Base-by-base conservation (phyloP, 2,888 invertebrate species). In the Timandra comae region DNA sequence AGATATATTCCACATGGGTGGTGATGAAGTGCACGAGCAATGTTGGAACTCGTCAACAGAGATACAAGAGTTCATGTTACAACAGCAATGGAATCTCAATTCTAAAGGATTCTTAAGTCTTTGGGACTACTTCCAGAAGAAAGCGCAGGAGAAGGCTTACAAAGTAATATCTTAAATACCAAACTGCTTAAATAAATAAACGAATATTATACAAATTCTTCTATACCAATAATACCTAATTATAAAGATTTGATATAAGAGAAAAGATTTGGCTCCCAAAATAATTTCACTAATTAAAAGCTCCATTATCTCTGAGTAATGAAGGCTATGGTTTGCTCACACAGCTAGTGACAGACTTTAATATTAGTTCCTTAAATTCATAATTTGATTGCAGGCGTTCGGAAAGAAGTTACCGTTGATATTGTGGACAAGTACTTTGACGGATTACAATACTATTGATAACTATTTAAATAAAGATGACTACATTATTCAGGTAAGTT, bases 1-100 rank as follows among this genome's bases (percentile, higher is more conserved):
- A 1, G 94, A 94, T 59, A 84, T 94, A 2, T 95, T 95, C 77
- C 95, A 95, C 67, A 95, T 95, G 94, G 95, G 95, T 1, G 95
- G 95, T 0, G 95, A 95, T 60, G 95, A 95, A 67, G 94, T 91
- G 1, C 87, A 72, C 31, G 79, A 87, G 32, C 61, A 76, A 3
- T 96, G 95, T 65, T 96, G 95, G 95, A 93, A 93, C 57, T 87
- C 90, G 0, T 91, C 92, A 0, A 65, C 78, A 2, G 80, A 82
- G 30, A 92, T 96, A 33, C 89, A 86, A 34, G 73, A 88, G 12
- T 93, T 91, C 88, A 93, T 94, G 92, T 49, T 72, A 1, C 72
- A 82, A 16, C 85, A 88, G 49, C 87, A 89, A 1, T 92, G 92
- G 90, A 84, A 87, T 8, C 70, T 90, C 7, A 71, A 82, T 10